These are phyloP conservation scores for Oreotrochilus melanogaster DNA, from an alignment of 2,113 vertebrate species.

Conservation along the genomic window DNA sequence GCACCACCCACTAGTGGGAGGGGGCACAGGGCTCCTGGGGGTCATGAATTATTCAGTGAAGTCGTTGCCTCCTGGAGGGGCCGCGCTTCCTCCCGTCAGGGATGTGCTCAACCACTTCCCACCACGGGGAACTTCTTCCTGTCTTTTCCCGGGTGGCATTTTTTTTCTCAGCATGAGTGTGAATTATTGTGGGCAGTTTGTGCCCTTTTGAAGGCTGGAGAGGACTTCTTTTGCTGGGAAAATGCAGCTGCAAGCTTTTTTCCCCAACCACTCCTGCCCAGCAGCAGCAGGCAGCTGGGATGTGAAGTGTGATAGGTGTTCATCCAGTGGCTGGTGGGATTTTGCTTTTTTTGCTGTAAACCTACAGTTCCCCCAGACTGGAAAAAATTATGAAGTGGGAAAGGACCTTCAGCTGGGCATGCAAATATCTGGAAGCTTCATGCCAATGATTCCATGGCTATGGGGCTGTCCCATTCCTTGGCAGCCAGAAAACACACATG, in stretches of 20 bases:
- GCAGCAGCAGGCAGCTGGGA: not conserved
- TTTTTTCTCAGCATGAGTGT: not conserved
- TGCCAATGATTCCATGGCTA: no score
- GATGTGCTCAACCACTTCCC: no score
- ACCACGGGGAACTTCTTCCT: not conserved
- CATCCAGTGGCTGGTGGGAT: rapidly evolving
- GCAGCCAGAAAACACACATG: no score
- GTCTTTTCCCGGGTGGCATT: not conserved
- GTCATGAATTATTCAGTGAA: no score
- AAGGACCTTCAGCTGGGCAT: no score
- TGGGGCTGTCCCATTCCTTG: no score
- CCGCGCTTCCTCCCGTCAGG: no score
- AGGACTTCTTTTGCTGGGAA: not conserved
- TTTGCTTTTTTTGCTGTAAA: not conserved
- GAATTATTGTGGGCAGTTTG: not conserved
- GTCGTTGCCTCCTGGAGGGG: no score
- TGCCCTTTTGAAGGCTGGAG: not conserved
- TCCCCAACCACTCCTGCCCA: not conserved
- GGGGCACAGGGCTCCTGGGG: no score
- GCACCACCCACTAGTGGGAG: no score
- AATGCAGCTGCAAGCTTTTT: not conserved
- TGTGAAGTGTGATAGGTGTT: not conserved
- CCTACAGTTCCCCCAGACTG: not conserved
- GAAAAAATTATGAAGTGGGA: no score
- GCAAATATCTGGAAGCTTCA: no score